Evolutionary conservation across 2,888 invertebrate species (phyloP).

Genomic region (Nephrotoma flavescens): DNA sequence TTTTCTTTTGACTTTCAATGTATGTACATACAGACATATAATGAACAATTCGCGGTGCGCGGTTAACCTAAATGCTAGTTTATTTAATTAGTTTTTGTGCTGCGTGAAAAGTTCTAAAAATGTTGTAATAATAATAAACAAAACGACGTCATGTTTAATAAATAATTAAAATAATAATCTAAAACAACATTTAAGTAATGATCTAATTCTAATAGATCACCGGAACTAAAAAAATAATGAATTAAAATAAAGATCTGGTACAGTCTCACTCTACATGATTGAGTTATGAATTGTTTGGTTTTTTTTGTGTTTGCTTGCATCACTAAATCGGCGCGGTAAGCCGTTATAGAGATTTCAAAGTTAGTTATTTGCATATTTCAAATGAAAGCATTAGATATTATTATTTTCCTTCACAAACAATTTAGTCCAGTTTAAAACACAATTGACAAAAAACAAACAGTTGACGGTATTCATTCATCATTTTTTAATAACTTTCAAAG

Average conservation of each 20-base stretch:
- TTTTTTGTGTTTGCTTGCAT: background rate
- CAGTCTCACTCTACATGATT: background rate
- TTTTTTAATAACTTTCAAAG: too few relatives aligned
- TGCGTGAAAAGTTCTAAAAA: background rate
- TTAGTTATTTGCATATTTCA: background rate
- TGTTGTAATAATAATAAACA: background rate
- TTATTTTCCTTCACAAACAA: too few relatives aligned
- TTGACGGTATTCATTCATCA: too few relatives aligned
- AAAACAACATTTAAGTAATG: background rate
- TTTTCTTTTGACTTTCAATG: background rate
- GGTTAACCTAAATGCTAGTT: background rate
- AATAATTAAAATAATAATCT: background rate
- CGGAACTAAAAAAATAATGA: background rate
- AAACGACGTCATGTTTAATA: background rate
- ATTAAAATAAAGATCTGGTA: background rate
- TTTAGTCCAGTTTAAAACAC: too few relatives aligned
- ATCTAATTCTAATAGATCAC: background rate
- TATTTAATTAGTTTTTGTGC: background rate
- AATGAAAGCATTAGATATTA: too few relatives aligned
- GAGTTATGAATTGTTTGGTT: background rate
- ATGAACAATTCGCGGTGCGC: background rate
- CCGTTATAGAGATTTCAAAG: background rate
- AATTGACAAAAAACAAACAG: too few relatives aligned
- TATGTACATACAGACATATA: background rate
- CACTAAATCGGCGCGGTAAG: background rate